Conservation (phyloP, 37 sponge, comb jelly and placozoan genomes). For the Hexactinellida sp. region DNA sequence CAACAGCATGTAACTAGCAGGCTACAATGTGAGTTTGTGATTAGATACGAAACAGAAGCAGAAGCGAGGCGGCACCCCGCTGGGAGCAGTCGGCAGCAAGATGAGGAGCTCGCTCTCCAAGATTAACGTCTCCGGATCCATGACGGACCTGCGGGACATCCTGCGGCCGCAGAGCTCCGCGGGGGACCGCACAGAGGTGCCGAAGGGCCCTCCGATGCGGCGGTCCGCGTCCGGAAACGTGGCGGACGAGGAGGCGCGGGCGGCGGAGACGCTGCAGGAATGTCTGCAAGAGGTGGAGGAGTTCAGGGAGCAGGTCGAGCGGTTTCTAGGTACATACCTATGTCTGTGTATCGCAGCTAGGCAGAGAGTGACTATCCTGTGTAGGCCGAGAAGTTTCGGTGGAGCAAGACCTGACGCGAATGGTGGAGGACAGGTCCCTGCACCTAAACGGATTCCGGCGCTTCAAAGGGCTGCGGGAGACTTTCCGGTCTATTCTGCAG, state of each 20-base stretch:
- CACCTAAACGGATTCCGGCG: background rate
- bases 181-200: background rate
- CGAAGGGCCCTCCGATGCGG: background rate
- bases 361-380: background rate
- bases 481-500: background rate
- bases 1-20: no score
- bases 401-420: background rate
- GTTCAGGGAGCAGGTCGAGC: background rate
- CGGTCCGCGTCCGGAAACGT: background rate
- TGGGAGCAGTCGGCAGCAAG: background rate
- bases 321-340: background rate
- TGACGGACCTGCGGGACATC: background rate
- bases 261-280: background rate
- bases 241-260: background rate
- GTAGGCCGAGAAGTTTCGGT: background rate
- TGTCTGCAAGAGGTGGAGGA: background rate
- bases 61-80: background rate
- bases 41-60: background rate
- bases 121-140: background rate
- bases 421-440: background rate
- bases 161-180: background rate
- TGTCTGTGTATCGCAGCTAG: background rate
- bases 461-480: background rate
- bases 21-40: no score
- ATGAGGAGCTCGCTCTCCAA: conserved; percentile 13